A percentile compares a stretch with the other conserved stretches of the same genome.
Evolutionary conservation across 2,888 invertebrate genomes (phyloP).

Genomic region (Hipparchia semele): DNA sequence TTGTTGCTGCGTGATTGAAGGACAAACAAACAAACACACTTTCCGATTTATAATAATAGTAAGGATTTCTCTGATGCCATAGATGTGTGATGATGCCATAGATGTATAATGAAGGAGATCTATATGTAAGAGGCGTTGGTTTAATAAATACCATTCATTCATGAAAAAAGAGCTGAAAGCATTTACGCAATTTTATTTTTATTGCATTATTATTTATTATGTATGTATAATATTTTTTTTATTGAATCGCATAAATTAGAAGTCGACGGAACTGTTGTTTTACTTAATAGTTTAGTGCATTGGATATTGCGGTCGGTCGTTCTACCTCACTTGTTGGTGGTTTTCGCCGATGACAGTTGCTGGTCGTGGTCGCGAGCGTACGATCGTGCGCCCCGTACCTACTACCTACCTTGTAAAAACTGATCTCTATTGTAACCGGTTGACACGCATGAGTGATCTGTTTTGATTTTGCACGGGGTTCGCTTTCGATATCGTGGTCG

Average conservation of each 20-base stretch:
- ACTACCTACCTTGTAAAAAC: background rate
- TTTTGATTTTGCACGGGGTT: background rate
- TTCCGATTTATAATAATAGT: too few relatives aligned
- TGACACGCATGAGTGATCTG: background rate
- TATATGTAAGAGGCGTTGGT: too few relatives aligned
- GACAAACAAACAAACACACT: too few relatives aligned
- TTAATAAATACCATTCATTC: background rate
- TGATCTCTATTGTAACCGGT: background rate
- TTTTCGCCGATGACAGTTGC: constrained; percentile 54
- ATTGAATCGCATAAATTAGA: background rate
- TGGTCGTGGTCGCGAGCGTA: constrained; percentile 48
- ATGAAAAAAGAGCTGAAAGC: background rate
- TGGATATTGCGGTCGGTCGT: background rate
- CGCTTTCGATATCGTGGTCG: constrained; percentile 6
- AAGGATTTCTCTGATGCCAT: too few relatives aligned
- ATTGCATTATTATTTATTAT: background rate
- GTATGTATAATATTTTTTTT: background rate
- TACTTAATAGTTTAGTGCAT: background rate
- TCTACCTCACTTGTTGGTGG: constrained; percentile 30
- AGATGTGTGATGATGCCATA: too few relatives aligned
- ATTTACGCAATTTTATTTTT: background rate
- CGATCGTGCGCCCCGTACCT: constrained; percentile 57
- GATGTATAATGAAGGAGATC: too few relatives aligned
- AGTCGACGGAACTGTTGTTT: background rate
- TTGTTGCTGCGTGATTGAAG: too few relatives aligned